Evolutionary conservation across 2,113 vertebrate genomes (phyloP), one percentile per base, ranked within the genome.

Genomic region (Guaruba guarouba): DNA sequence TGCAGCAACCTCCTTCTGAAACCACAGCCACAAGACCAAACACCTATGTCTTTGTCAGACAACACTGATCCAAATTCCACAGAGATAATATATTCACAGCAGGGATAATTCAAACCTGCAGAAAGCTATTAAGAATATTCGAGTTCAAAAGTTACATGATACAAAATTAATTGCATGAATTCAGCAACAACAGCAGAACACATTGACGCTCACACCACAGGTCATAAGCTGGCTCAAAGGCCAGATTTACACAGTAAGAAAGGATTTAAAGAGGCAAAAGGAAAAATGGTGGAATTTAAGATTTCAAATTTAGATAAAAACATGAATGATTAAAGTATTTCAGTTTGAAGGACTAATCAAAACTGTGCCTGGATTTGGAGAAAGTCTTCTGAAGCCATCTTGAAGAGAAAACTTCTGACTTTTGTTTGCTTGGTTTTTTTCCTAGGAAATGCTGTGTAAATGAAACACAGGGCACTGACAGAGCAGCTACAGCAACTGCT

Each of bases 71-170:
- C 44, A 12, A 41, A 63, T 22, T 29, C 64, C 61, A 71, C 44
- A 9, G 2, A 43, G 49, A 6, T 7, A 41, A 17, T 2, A 11
- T 0, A 2, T 1, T 67, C 39, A 23, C 57, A 52, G 33, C 0
- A 17, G 22, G 41, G 59, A 18, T 29, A 17, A 68, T 13, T 23
- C n/a, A 82, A 87, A 75, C n/a, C 55, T 1, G 1, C 44, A 27
- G 71, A 54, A 63, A 86, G 9, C 35, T n/a, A 7, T 22, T 9
- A 25, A 48, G 44, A 63, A n/a, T 33, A 41, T 24, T 31, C 23
- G 15, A 61, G 46, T 68, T 92, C 39, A 55, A 68, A 67, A 1
- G 5, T 17, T 0, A 13, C 35, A 27, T 9, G 24, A 23, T 2
- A 7, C 23, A 39, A 62, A 80, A 77, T 35, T 35, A 82, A 79